These are phyloP conservation scores for Teleogryllus occipitalis DNA, from an alignment of 1,140 invertebrate species.

Conservation along the genomic window DNA sequence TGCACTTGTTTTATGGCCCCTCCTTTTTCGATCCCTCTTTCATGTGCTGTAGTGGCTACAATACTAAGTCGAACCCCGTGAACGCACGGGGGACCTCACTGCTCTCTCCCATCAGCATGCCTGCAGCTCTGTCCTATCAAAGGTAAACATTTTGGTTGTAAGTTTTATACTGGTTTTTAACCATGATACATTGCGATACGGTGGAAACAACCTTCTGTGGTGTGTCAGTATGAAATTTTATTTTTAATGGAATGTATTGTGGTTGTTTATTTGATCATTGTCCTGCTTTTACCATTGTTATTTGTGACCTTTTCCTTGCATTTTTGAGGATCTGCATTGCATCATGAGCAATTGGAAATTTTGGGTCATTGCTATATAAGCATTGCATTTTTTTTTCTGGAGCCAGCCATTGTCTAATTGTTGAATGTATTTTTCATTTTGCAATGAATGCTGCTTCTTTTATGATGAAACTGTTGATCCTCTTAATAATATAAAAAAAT, in stretches of 20 bases:
- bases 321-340: background rate
- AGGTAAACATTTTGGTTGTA: constrained; percentile 47
- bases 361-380: too few relatives aligned
- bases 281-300: background rate
- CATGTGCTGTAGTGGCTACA: constrained; percentile 29
- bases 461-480: too few relatives aligned
- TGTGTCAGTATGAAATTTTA: too few relatives aligned
- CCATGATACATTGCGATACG: background rate
- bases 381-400: too few relatives aligned
- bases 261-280: background rate
- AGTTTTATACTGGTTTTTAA: background rate
- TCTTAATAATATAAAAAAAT: too few relatives aligned
- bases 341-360: background rate
- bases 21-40: constrained; percentile 14
- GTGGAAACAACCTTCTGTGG: too few relatives aligned
- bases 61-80: constrained; percentile 44
- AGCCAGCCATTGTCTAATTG: too few relatives aligned
- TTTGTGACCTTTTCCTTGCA: background rate
- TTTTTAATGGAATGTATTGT: background rate
- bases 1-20: constrained; percentile 12
- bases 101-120: constrained; percentile 66
- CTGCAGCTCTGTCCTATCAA: constrained; percentile 59
- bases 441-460: too few relatives aligned
- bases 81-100: constrained; percentile 45
- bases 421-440: too few relatives aligned